Evolutionary conservation across 2,797 vertebrate species (phyloP).

Genomic region (Ctenosaura bakeri): DNA sequence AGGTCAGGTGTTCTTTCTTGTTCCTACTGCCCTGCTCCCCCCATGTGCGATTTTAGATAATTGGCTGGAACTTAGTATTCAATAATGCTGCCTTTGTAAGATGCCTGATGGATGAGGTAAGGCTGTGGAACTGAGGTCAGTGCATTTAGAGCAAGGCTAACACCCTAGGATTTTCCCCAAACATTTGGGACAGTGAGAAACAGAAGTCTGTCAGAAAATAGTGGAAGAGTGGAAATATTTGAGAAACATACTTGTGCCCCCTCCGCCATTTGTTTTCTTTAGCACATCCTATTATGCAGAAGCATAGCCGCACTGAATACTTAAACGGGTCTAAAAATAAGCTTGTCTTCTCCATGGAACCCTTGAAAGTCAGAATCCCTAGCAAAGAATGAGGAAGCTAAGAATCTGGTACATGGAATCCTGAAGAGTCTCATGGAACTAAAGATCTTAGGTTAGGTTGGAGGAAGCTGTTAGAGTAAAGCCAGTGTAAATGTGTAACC

Average conservation of each 20-base stretch:
- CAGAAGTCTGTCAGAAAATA: background rate
- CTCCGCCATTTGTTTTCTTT: background rate
- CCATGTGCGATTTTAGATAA: conserved; percentile 60
- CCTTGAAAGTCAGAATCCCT: background rate
- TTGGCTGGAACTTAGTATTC: conserved; percentile 70
- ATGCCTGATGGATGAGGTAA: conserved; percentile 78
- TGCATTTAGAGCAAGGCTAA: background rate
- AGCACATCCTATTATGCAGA: background rate
- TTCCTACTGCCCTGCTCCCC: conserved; percentile 43
- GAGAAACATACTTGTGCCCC: background rate
- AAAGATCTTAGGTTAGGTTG: background rate
- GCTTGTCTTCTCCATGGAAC: background rate
- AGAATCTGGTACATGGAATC: background rate
- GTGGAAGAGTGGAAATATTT: background rate
- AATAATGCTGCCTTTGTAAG: conserved; percentile 80
- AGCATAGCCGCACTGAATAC: background rate
- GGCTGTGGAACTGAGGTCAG: conserved; percentile 70
- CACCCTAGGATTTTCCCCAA: background rate
- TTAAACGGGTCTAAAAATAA: background rate
- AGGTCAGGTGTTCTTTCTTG: conserved; percentile 69
- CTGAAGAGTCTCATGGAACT: background rate
- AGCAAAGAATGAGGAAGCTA: too few relatives aligned
- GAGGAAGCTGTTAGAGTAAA: background rate
- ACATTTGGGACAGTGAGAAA: background rate
- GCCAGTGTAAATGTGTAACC: background rate